Conservation (phyloP, 1,140 invertebrate species). For the Heterodera carotae region DNA sequence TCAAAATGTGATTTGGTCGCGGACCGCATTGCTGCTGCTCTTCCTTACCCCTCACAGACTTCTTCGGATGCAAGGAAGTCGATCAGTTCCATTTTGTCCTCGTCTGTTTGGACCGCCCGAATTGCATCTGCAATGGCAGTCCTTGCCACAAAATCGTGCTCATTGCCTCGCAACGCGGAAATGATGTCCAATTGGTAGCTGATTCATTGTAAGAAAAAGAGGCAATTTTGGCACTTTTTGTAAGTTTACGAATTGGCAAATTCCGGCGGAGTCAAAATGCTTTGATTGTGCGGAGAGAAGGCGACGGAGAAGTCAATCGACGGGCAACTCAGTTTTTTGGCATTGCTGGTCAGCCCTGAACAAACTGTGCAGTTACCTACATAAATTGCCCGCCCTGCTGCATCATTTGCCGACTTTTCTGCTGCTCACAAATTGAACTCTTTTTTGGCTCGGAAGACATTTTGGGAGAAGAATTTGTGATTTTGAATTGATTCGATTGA, state of each 20-base stretch:
- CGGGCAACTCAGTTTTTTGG: too few relatives aligned
- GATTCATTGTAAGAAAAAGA: background rate
- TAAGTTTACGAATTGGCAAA: conserved; percentile 14
- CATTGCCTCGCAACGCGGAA: background rate
- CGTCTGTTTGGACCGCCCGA: background rate
- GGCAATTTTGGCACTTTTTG: background rate
- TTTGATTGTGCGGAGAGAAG: too few relatives aligned
- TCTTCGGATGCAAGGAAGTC: conserved; percentile 8
- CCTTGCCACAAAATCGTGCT: background rate
- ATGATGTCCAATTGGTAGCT: conserved; percentile 18
- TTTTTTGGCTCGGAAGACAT: background rate
- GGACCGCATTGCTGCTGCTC: too few relatives aligned
- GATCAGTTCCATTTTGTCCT: conserved; percentile 12
- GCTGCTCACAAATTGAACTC: background rate
- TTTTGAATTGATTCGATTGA: too few relatives aligned
- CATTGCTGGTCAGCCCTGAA: background rate
- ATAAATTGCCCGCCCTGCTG: too few relatives aligned
- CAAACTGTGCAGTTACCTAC: background rate
- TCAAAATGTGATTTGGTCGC: too few relatives aligned
- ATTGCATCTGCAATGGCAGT: conserved; percentile 5
- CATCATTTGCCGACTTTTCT: too few relatives aligned
- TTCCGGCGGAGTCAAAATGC: background rate
- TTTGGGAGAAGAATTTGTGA: too few relatives aligned
- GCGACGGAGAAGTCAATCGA: too few relatives aligned
- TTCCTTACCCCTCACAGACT: too few relatives aligned